These are phyloP conservation scores for Anadara kagoshimensis DNA, from an alignment of 1,140 invertebrate species.

Conservation along the genomic window DNA sequence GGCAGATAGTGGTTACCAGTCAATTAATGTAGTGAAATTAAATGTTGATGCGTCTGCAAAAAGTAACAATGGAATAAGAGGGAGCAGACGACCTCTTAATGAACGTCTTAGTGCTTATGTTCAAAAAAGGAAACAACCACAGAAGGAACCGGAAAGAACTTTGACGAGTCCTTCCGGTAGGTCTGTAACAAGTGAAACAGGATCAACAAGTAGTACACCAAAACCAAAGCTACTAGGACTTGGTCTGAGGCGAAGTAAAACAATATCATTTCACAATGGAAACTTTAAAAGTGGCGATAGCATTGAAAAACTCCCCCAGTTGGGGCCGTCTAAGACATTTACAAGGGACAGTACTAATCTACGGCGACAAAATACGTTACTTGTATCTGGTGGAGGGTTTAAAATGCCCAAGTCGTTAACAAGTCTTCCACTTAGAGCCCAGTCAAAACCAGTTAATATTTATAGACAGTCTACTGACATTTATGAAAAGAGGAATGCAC, in stretches of 20 bases:
- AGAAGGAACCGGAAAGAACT: neutral
- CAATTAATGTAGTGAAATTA: constrained; percentile 7
- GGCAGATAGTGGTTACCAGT: neutral
- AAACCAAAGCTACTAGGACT: neutral
- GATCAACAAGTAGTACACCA: neutral
- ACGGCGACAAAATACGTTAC: no score
- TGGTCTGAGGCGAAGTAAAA: neutral
- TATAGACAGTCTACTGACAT: no score
- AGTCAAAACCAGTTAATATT: no score
- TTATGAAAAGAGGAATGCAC: no score
- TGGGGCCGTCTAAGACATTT: no score
- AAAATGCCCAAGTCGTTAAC: no score
- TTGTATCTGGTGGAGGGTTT: no score
- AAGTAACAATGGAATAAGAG: neutral
- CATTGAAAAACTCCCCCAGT: no score
- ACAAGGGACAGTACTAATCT: no score
- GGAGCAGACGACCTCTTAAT: constrained; percentile 7
- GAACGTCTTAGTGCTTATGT: constrained; percentile 23
- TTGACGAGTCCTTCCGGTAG: neutral
- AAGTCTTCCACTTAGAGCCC: no score
- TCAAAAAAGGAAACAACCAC: neutral
- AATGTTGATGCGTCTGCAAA: constrained; percentile 10
- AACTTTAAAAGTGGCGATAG: no score
- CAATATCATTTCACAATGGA: neutral
- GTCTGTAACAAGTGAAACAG: neutral